Conservation (phyloP, 1,140 invertebrate genomes). For the Cotesia typhae region DNA sequence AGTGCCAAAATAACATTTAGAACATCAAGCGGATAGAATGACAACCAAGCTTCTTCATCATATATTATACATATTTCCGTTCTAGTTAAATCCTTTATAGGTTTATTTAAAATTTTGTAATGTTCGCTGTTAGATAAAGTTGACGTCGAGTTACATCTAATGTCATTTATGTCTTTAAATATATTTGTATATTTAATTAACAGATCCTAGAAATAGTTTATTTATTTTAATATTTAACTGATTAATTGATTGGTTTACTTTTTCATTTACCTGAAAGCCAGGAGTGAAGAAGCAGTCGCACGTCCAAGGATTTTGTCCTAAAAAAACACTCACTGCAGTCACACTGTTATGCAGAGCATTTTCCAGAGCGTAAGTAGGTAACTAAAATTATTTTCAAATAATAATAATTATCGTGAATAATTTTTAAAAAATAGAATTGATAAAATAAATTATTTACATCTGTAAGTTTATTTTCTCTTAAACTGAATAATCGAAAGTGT, state of each 20-base stretch:
- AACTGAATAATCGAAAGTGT: constrained; percentile 76
- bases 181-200: constrained; percentile 76
- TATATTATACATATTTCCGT: constrained; percentile 34
- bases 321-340: constrained; percentile 72
- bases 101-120: constrained; percentile 69
- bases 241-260: neutral
- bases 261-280: constrained; percentile 70
- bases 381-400: constrained; percentile 60
- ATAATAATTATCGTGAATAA: constrained; percentile 3
- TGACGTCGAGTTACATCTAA: constrained; percentile 68
- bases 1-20: constrained; percentile 74
- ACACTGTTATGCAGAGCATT: constrained; percentile 77
- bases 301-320: constrained; percentile 82
- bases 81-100: constrained; percentile 61
- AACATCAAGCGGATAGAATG: constrained; percentile 74
- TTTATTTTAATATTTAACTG: neutral
- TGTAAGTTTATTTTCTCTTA: constrained; percentile 76
- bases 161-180: constrained; percentile 73
- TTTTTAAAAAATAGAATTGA: neutral
- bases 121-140: constrained; percentile 54
- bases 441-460: constrained; percentile 65
- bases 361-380: constrained; percentile 81
- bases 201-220: constrained; percentile 65
- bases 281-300: constrained; percentile 84
- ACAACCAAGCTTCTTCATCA: constrained; percentile 51